A percentile compares a stretch with the other conserved stretches of the same genome.
Evolutionary conservation across 2,797 vertebrate genomes (phyloP).

Genomic region (Okamejei kenojei): DNA sequence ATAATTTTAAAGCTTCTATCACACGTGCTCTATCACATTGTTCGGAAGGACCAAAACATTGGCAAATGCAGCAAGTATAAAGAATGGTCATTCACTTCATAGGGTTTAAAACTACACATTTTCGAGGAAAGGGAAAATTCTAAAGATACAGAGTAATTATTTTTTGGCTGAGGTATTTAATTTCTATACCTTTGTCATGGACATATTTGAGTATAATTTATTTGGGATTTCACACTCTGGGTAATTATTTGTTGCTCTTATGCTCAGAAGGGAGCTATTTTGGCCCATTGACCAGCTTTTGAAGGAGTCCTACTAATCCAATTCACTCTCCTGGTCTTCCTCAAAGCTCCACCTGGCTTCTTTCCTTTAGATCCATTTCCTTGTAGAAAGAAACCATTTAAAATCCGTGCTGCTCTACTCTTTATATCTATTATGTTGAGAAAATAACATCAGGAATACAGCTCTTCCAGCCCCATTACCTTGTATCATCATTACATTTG

Average conservation of each 20-base stretch:
- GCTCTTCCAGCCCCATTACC: neutral
- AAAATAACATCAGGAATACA: neutral
- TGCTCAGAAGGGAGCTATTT: neutral
- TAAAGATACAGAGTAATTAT: too few relatives aligned
- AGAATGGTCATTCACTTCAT: neutral
- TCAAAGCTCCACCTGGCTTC: neutral
- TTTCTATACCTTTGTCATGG: neutral
- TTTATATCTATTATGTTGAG: neutral
- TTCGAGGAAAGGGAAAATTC: neutral
- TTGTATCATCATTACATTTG: neutral
- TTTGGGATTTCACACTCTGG: too few relatives aligned
- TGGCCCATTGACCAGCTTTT: neutral
- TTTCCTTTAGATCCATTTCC: neutral
- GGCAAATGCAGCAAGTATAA: neutral
- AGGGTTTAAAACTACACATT: neutral
- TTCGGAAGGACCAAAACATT: neutral
- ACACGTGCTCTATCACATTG: neutral
- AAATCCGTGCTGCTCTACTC: neutral
- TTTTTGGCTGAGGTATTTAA: neutral
- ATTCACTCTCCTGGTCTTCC: neutral
- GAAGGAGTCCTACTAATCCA: neutral
- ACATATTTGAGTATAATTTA: neutral
- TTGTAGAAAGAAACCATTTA: neutral
- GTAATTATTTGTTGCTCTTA: neutral
- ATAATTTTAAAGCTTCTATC: too few relatives aligned